These are phyloP conservation scores for Lobophora halterata DNA, from an alignment of 2,888 invertebrate species.

Conservation along the genomic window DNA sequence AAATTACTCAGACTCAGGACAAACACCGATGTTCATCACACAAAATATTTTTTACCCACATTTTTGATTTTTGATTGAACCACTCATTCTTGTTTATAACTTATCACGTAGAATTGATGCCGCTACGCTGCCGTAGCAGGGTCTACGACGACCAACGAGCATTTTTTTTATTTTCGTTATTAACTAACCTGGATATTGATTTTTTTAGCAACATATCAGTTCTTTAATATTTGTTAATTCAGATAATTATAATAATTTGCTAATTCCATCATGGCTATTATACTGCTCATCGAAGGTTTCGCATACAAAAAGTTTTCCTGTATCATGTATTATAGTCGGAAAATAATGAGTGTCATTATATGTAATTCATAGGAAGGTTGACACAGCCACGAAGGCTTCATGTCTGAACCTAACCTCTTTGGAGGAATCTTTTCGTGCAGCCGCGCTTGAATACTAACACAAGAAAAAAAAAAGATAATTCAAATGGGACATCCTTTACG, in stretches of 20 bases:
- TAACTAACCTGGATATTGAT: not conserved
- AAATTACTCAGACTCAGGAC: no score
- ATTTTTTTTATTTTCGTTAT: not conserved
- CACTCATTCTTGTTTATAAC: no score
- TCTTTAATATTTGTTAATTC: not conserved
- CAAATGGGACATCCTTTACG: slow-evolving; percentile 45
- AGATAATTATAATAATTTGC: slow-evolving; percentile 7
- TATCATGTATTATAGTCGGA: slow-evolving; percentile 31
- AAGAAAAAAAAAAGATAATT: slow-evolving; percentile 43
- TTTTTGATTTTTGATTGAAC: no score
- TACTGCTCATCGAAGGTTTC: slow-evolving; percentile 49
- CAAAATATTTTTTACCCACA: no score
- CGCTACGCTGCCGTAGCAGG: no score
- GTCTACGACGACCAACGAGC: no score
- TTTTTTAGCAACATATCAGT: no score
- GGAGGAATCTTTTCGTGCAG: slow-evolving; percentile 34
- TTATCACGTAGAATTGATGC: no score
- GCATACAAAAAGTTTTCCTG: slow-evolving; percentile 62
- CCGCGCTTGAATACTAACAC: slow-evolving; percentile 34
- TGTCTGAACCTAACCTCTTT: slow-evolving; percentile 32
- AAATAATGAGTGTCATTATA: slow-evolving; percentile 42
- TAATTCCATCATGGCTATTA: slow-evolving; percentile 30
- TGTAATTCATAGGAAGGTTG: slow-evolving; percentile 47
- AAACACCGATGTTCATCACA: no score
- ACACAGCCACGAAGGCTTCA: slow-evolving; percentile 36